Base-by-base conservation (phyloP, 2,113 vertebrate genomes). In the Tretioscincus oriximinensis region DNA sequence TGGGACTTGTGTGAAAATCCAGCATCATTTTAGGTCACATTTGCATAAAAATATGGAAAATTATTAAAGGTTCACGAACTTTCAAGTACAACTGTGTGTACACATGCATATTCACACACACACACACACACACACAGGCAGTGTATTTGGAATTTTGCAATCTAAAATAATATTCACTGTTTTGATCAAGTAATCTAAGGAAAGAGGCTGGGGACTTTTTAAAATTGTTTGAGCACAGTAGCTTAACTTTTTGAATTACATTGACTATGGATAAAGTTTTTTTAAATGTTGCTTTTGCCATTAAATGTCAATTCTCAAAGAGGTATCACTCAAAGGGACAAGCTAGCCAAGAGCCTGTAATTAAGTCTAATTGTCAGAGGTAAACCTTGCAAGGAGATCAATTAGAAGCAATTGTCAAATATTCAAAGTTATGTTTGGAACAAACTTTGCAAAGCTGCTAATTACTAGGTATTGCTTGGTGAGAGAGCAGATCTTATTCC, bases 381-480 rank as follows among this genome's bases (percentile, higher is more conserved):
- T 20, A 7, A 9, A 24, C 31, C 5, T 28, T n/a, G 16, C 2
- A 5, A 45, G 26, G 9, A 35, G 22, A 26, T 49, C 58, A 80
- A 80, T 80, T 72, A 72, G 21, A 47, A 22, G 35, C 41, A 41
- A 12, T 21, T 66, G 9, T 70, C 77, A 60, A 54, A 16, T 11
- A 12, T n/a, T 18, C 61, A 73, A 66, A 66, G 61, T 73, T 73
- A 9, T 73, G 26, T 81, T 81, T 66, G 22, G 22, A 73, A n/a
- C 11, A 14, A 81, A 81, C 70, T 81, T 81, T 81, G 61, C 47
- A 45, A 65, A 81, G 45, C 26, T 66, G 31, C 22, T 70, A 20
- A 73, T 81, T 66, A 29, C 5, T 20, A 73, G 61, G 41, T 77
- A 3, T 8, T 3, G 8, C 29, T 16, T 5, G 31, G 18, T n/a